phyloP scores from a whole-genome alignment of 2,888 invertebrate genomes.

The Ophonus ardosiacus region DNA sequence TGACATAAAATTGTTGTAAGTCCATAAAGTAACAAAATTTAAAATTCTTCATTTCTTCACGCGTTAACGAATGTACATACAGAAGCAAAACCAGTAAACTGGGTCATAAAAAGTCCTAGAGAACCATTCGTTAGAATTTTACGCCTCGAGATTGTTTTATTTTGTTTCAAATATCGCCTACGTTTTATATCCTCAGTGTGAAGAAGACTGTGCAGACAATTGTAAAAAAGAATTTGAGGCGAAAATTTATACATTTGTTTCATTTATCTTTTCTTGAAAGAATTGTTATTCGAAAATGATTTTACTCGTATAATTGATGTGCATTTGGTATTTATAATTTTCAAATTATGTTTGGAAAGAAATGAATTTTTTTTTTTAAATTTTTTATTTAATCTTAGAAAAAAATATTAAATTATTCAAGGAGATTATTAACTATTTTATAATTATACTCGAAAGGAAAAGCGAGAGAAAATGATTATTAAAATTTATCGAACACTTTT shows the following conservation, averaged over 20 bases:
- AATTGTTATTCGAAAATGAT: too few species aligned
- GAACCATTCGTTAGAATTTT: slow-evolving; percentile 29
- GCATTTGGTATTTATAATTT: too few species aligned
- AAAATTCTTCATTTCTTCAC: slow-evolving; percentile 14
- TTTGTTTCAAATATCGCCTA: slow-evolving; percentile 32
- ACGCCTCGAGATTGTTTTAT: slow-evolving; percentile 34
- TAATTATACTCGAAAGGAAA: background rate
- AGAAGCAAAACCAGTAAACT: slow-evolving; percentile 22
- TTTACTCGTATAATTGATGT: too few species aligned
- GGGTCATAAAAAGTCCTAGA: slow-evolving; percentile 10
- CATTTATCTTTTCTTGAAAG: too few species aligned
- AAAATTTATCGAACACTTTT: background rate
- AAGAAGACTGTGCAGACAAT: background rate
- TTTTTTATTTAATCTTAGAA: background rate
- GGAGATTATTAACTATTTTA: slow-evolving; percentile 3
- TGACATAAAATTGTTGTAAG: background rate
- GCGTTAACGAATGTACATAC: slow-evolving; percentile 43
- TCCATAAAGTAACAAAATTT: slow-evolving; percentile 25
- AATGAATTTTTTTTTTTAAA: background rate
- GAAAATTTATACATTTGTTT: background rate
- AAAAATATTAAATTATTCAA: background rate
- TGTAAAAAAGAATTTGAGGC: background rate
- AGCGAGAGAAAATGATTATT: slow-evolving; percentile 1
- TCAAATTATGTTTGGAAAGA: too few species aligned
- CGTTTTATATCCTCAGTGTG: background rate